Evolutionary conservation across 2,888 invertebrate species (phyloP).

Genomic region (Lasioglossum oenotherae): DNA sequence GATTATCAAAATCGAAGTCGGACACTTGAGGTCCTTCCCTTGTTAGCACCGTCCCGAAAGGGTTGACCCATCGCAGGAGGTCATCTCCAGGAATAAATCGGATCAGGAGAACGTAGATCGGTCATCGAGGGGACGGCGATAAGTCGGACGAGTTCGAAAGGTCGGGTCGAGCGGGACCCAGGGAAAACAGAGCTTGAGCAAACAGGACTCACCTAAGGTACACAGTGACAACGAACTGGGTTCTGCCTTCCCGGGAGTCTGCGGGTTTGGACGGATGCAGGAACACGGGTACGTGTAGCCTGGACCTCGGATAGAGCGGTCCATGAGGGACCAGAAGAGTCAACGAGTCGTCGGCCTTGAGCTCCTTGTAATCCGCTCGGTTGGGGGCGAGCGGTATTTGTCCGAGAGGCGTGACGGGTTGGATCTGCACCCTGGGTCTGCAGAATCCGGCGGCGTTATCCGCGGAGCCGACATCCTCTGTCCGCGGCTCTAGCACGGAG

Average conservation of each 20-base stretch:
- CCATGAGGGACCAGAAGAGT: slow-evolving; percentile 95
- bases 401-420: slow-evolving; percentile 86
- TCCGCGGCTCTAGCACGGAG: slow-evolving; percentile 93
- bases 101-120: background rate
- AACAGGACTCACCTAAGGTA: slow-evolving; percentile 89
- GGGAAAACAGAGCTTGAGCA: background rate
- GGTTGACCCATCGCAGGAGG: background rate
- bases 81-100: background rate
- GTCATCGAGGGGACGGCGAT: background rate
- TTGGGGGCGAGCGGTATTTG: slow-evolving; percentile 91
- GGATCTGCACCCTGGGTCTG: slow-evolving; percentile 90
- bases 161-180: background rate
- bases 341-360: slow-evolving; percentile 93
- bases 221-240: slow-evolving; percentile 88
- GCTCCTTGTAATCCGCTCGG: slow-evolving; percentile 92
- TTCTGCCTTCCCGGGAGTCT: slow-evolving; percentile 71
- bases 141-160: background rate
- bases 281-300: slow-evolving; percentile 95
- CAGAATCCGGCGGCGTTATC: slow-evolving; percentile 83
- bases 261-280: slow-evolving; percentile 87
- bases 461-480: slow-evolving; percentile 85
- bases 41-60: background rate
- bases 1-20: too few relatives aligned
- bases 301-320: slow-evolving; percentile 94
- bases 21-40: too few relatives aligned